phyloP scores from a whole-genome alignment of 1,140 invertebrate genomes.

The Drosophila santomea region DNA sequence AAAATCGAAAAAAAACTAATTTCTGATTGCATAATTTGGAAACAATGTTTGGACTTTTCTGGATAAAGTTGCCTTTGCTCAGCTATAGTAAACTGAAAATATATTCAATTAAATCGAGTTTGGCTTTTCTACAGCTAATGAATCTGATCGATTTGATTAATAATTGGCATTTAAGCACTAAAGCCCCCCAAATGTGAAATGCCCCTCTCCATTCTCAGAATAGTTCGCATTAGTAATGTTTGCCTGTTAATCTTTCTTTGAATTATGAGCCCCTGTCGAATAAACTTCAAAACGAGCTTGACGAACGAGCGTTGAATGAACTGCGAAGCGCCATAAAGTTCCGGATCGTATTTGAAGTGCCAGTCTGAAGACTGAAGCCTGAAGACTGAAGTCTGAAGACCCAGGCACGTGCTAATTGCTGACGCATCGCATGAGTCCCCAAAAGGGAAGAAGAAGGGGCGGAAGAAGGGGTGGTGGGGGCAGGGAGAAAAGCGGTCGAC shows the following conservation, averaged over 20 bases:
- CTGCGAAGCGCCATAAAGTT: constrained; percentile 73
- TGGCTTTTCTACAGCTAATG: too few relatives aligned
- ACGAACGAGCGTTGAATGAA: constrained; percentile 58
- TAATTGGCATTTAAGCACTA: too few relatives aligned
- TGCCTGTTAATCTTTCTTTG: not conserved
- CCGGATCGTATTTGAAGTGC: constrained; percentile 51
- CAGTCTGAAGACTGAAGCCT: constrained; percentile 6
- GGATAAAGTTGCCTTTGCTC: too few relatives aligned
- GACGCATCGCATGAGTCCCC: constrained; percentile 53
- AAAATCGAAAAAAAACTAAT: too few relatives aligned
- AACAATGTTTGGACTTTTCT: too few relatives aligned
- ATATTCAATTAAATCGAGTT: too few relatives aligned
- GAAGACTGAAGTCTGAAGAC: constrained; percentile 2
- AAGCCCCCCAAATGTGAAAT: too few relatives aligned
- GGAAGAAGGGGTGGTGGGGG: not conserved
- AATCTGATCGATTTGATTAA: too few relatives aligned
- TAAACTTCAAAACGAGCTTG: constrained; percentile 48
- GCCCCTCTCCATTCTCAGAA: too few relatives aligned
- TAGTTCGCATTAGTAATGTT: not conserved
- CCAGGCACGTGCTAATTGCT: constrained; percentile 76
- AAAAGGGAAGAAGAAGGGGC: too few relatives aligned
- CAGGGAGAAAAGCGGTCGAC: not conserved
- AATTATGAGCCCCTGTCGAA: constrained; percentile 33
- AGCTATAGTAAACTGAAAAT: too few relatives aligned
- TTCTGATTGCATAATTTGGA: too few relatives aligned